Evolutionary conservation across 2,888 invertebrate species (phyloP).

Genomic region (Drosophila greeni): DNA sequence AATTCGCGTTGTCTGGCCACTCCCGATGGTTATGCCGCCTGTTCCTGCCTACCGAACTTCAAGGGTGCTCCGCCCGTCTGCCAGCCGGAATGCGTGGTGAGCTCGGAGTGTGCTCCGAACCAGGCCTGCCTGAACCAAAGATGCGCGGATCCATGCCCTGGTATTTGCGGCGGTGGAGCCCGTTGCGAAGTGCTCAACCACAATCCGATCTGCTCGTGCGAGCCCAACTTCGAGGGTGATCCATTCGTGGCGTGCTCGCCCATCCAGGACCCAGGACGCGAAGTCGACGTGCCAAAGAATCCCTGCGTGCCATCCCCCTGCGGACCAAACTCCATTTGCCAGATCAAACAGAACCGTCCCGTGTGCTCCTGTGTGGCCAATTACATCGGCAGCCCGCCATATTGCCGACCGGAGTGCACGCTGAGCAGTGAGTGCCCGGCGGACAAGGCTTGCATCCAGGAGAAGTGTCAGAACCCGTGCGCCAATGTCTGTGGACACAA

Average conservation of each 20-base stretch:
- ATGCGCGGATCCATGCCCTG: conserved; percentile 90
- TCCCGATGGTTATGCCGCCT: conserved; percentile 85
- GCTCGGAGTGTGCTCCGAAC: conserved; percentile 88
- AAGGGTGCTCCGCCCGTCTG: conserved; percentile 90
- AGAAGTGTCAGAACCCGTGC: conserved; percentile 91
- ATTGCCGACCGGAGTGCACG: conserved; percentile 90
- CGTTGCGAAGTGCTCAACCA: conserved; percentile 89
- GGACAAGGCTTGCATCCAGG: conserved; percentile 88
- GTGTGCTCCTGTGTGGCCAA: conserved; percentile 89
- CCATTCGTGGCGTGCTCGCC: conserved; percentile 85
- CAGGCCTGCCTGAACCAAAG: conserved; percentile 88
- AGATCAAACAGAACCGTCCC: conserved; percentile 87
- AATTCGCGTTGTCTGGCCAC: conserved; percentile 87
- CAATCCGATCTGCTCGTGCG: conserved; percentile 91
- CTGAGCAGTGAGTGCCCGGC: conserved; percentile 89
- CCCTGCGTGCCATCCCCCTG: conserved; percentile 85
- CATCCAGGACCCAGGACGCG: conserved; percentile 67
- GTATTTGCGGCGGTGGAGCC: conserved; percentile 88
- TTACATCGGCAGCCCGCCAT: conserved; percentile 89
- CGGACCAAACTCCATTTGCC: conserved; percentile 91
- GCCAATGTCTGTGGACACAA: conserved; percentile 87
- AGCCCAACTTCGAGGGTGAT: conserved; percentile 87
- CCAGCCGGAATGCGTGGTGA: conserved; percentile 90
- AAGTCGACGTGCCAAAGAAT: conserved; percentile 79
- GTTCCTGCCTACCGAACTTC: conserved; percentile 88